Evolutionary conservation across 2,888 invertebrate genomes (phyloP), one percentile per base, ranked within the genome.

Genomic region (Gymnosoma rotundatum): DNA sequence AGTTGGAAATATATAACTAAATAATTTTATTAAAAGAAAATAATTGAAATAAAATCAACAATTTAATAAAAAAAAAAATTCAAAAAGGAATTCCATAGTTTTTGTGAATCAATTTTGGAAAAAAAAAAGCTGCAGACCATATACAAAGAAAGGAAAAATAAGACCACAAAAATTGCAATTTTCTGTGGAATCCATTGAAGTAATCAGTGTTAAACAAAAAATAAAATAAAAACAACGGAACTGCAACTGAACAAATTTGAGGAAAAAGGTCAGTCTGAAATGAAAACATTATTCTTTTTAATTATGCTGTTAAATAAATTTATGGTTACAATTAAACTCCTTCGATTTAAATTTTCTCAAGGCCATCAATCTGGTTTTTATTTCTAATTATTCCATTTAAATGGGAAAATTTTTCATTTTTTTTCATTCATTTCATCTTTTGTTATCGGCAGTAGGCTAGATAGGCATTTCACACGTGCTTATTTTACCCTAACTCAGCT

Each of bases 381-480:
- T 48, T 16, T 48, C 0, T 48, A 8, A 42, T 8, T 12, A 12
- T 42, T 42, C 42, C 12, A 42, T 42, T 12, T 3, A 12, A 12
- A 12, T 12, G 12, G 12, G 42, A 12, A 12, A 42, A 12, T 3
- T n/a, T 32, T 32, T 32, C 32, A 32, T 12, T 12, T 12, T 42
- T 32, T 42, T 12, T 42, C 12, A 38, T 38, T 42, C 12, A 42
- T 42, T 42, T 42, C 12, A 42, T 8, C 42, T 12, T 42, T 42
- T 42, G 12, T 12, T 12, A 12, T 12, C 12, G 1, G 7, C 12
- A 3, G 42, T 2, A 42, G 42, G 42, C 42, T 25, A 25, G 25
- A 42, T 7, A 42, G 10, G 42, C 42, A 42, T 42, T 10, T 12
- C 80, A 80, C 80, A 80, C 80, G 80, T 80, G 74, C 20, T 78